These are phyloP conservation scores for Lampris megalopsis DNA, from an alignment of 2,113 vertebrate species.

Conservation along the genomic window DNA sequence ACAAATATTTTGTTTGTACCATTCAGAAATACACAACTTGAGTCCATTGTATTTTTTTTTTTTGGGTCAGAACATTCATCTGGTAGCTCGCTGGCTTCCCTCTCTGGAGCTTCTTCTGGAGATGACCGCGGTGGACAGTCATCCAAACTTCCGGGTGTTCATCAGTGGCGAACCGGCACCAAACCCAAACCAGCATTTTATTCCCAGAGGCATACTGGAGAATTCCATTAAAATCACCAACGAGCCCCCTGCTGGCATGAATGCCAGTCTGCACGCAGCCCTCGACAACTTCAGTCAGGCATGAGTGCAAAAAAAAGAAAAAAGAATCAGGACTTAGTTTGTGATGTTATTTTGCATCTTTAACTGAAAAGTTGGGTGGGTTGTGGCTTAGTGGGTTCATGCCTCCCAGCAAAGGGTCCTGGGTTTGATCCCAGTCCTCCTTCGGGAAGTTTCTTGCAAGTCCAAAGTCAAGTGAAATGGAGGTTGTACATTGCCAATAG, in stretches of 20 bases:
- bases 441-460: too few species aligned
- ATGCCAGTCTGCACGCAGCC: slow-evolving; percentile 83
- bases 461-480: too few species aligned
- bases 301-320: slow-evolving; percentile 9
- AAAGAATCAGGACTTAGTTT: neutral
- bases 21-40: neutral
- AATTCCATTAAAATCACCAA: slow-evolving; percentile 87
- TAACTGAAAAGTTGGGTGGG: too few species aligned
- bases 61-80: slow-evolving; percentile 81
- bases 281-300: slow-evolving; percentile 87
- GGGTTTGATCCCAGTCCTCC: too few species aligned
- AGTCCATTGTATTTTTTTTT: neutral
- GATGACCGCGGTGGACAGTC: slow-evolving; percentile 67
- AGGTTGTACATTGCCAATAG: too few species aligned
- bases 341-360: too few species aligned
- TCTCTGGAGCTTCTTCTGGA: slow-evolving; percentile 84
- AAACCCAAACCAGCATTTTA: slow-evolving; percentile 77
- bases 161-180: slow-evolving; percentile 83
- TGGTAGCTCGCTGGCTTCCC: slow-evolving; percentile 84
- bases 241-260: slow-evolving; percentile 84
- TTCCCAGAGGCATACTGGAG: slow-evolving; percentile 86
- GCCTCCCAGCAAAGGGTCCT: too few species aligned
- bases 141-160: slow-evolving; percentile 84
- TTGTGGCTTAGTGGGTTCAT: too few species aligned
- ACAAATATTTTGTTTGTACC: too few species aligned